Evolutionary conservation across 2,888 invertebrate genomes (phyloP).

Genomic region (Caradrina kadenii): DNA sequence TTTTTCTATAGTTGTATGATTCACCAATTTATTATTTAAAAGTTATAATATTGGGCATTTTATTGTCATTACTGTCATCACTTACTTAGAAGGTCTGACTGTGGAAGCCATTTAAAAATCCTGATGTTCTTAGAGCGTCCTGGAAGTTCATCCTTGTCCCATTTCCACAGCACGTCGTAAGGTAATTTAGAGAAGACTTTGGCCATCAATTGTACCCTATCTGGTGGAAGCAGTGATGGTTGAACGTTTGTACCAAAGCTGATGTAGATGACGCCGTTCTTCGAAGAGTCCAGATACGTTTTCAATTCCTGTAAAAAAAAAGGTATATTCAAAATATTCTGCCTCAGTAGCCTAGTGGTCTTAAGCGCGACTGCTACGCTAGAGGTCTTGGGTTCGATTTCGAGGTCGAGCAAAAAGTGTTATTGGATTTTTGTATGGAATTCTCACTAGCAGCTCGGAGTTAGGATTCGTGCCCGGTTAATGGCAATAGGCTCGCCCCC

Average conservation of each 20-base stretch:
- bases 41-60: background rate
- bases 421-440: no score
- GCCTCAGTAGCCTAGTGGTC: no score
- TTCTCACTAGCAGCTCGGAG: no score
- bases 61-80: background rate
- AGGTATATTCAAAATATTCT: no score
- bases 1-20: background rate
- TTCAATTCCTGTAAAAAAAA: constrained; percentile 73
- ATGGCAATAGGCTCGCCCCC: no score
- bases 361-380: no score
- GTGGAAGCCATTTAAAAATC: constrained; percentile 85
- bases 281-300: constrained; percentile 76
- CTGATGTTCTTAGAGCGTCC: constrained; percentile 78
- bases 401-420: no score
- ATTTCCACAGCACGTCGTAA: constrained; percentile 85
- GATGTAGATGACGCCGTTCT: constrained; percentile 82
- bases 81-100: constrained; percentile 66
- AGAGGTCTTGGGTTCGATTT: no score
- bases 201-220: constrained; percentile 71
- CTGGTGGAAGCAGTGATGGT: constrained; percentile 72
- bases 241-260: constrained; percentile 83
- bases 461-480: no score
- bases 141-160: constrained; percentile 77
- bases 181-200: constrained; percentile 79
- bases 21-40: background rate